These are phyloP conservation scores for Nannospalax galili DNA, from an alignment of 2,113 vertebrate genomes.

Conservation along the genomic window DNA sequence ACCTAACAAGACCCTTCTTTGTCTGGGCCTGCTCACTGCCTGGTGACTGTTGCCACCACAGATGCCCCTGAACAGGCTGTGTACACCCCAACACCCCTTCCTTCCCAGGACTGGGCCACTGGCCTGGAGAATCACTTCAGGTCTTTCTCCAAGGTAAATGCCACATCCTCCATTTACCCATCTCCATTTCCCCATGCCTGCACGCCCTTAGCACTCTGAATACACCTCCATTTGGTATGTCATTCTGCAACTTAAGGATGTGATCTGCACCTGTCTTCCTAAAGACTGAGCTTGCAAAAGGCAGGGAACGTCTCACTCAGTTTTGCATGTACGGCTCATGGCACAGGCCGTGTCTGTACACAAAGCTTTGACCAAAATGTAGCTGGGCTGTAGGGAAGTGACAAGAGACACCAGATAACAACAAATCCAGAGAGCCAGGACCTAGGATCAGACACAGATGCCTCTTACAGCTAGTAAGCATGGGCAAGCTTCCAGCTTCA, in stretches of 20 bases:
- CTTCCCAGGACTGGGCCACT: not conserved
- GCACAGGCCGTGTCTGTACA: not conserved
- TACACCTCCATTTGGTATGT: fast-evolving
- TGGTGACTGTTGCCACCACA: not conserved
- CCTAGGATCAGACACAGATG: not conserved
- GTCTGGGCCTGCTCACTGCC: not conserved
- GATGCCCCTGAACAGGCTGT: fast-evolving
- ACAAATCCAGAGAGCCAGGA: not conserved
- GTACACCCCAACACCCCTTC: not conserved
- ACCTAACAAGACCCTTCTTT: not conserved
- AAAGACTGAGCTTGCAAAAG: not conserved
- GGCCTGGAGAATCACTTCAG: not conserved
- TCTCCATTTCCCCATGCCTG: not conserved
- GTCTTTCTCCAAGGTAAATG: not conserved
- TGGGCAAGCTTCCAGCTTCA: not conserved
- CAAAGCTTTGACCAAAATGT: not conserved
- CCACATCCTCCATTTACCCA: fast-evolving
- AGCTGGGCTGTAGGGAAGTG: not conserved
- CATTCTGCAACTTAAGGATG: not conserved
- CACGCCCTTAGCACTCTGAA: fast-evolving
- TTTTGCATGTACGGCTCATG: not conserved
- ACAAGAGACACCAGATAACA: not conserved
- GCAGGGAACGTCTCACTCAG: not conserved
- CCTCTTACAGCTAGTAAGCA: not conserved
- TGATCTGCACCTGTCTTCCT: not conserved